Base-by-base conservation (phyloP, 2,113 vertebrate genomes). In the Channa maculata region DNA sequence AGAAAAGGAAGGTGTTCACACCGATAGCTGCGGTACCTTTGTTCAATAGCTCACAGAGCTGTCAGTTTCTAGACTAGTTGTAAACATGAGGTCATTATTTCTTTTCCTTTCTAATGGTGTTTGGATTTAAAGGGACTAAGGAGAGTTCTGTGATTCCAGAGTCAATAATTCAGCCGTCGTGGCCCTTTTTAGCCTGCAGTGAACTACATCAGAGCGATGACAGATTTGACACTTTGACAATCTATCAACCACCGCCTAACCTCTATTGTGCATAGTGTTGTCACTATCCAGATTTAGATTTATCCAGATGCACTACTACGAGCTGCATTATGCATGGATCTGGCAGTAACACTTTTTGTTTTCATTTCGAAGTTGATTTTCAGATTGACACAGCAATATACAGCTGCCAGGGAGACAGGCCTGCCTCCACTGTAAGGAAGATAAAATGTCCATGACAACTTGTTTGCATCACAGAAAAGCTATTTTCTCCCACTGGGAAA, bases 371-470 rank as follows among this genome's bases (percentile, higher is more conserved):
- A 69, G 70, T 75, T 61, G 50, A 75, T 72, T 73, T 80, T 66
- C 41, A 58, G 68, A 86, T 78, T 83, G 86, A 66, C 80, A 68
- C 41, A 5, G 55, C 64, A 84, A 86, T 83, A 77, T 67, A 52
- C 52, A 82, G 73, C 75, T 83, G 78, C 74, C 68, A 61, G 52
- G 10, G 44, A 69, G 9, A 64, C 49, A 33, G 12, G 62, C 71
- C 38, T 14, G 71, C 60, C 48, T 46, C 60, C 74, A 57, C 54
- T 72, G 73, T 80, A 73, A 45, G 63, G 60, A 64, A 86, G 80
- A 89, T 77, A 81, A 87, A 84, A 80, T 65, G 52, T 77, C 82
- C 39, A 8, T 59, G 82, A 82, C 63, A 79, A 67, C 67, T 80
- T 88, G 77, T 88, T 83, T 82, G 79, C 73, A 68, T 71, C 69